Base-by-base conservation (phyloP, 37 sponge, comb jelly and placozoan species). In the Axinella damicornis region DNA sequence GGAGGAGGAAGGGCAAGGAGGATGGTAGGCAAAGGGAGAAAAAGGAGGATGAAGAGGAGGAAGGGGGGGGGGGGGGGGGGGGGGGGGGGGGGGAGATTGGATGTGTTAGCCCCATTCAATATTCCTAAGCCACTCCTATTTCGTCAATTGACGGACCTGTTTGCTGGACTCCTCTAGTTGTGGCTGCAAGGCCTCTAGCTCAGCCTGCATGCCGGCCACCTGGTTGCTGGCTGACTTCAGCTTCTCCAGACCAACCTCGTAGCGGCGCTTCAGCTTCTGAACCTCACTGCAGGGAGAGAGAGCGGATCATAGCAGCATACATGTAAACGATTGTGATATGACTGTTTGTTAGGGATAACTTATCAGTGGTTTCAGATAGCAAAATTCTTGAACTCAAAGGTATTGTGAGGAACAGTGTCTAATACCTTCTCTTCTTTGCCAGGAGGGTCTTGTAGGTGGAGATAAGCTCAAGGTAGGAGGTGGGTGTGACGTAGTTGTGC, bases 401-500 rank as follows among this genome's bases (percentile, higher is more conserved):
- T n/a, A n/a, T n/a, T n/a, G n/a, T n/a, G n/a, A n/a, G n/a, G n/a
- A n/a, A n/a, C n/a, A n/a, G n/a, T n/a, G n/a, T n/a, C n/a, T n/a
- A n/a, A 38, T 56, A 89, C 94, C 77, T 89, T 86, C 98, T 84
- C 62, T 92, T 94, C 91, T 93, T 96, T 12, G 75, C 83, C 0
- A 98, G 93, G 40, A 98, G 87, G n/a, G 90, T 88, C 78, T 98
- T 98, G 87, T 85, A 98, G 28, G 99, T 98, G 73, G 90, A 90
- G 65, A 98, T 98, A 30, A 98, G 90, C 77, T 98, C 99, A 66
- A 98, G 79, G 76, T 98, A 98, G 38, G 99, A 98, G 0, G 99
- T 98, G 5, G 99, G 99, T 5, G 99, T 98, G 46, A 98, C 99
- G 46, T 98, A 98, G 76, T 98, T 98, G 83, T 96, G 95, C 53